Percentiles rank a stretch among this genome's conserved stretches.
Conservation (phyloP, 2,797 vertebrate species). For the Triplophysa yarkandensis region DNA sequence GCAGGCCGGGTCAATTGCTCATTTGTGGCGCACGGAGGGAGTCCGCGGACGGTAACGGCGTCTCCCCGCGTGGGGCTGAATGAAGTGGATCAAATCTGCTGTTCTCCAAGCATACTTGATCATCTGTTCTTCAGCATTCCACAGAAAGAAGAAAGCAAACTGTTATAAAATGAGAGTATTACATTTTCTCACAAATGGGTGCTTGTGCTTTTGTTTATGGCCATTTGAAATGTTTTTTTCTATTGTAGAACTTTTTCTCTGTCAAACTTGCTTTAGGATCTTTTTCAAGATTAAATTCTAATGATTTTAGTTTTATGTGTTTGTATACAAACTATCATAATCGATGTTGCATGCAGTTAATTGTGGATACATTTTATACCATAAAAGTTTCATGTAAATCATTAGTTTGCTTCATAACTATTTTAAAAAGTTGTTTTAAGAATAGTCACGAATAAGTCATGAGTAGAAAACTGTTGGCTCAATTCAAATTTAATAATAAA, state of each 20-base stretch:
- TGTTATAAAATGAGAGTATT: slow-evolving; percentile 16
- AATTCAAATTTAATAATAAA: too few relatives aligned
- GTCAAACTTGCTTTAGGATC: not conserved
- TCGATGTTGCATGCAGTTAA: too few relatives aligned
- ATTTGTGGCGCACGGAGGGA: slow-evolving; percentile 77
- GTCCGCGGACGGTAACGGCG: slow-evolving; percentile 71
- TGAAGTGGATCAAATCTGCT: slow-evolving; percentile 47
- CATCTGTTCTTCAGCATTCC: slow-evolving; percentile 31
- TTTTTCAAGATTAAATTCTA: too few relatives aligned
- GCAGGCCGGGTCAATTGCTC: slow-evolving; percentile 82
- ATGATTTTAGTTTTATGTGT: too few relatives aligned
- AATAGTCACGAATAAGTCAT: too few relatives aligned
- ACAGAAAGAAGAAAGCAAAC: slow-evolving; percentile 5
- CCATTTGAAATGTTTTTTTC: not conserved
- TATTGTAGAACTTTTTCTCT: not conserved
- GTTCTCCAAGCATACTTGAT: slow-evolving; percentile 42
- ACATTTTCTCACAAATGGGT: slow-evolving; percentile 8
- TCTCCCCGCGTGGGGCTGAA: slow-evolving; percentile 67
- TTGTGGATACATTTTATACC: too few relatives aligned
- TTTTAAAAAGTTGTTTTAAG: too few relatives aligned
- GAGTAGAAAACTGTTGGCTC: too few relatives aligned
- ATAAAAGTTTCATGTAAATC: too few relatives aligned
- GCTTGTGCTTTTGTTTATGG: not conserved
- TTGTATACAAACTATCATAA: too few relatives aligned
- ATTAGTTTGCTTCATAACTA: too few relatives aligned